A percentile compares a stretch with the other conserved stretches of the same genome.
Conservation (phyloP, 2,888 invertebrate species). For the Leptogaster cylindrica region DNA sequence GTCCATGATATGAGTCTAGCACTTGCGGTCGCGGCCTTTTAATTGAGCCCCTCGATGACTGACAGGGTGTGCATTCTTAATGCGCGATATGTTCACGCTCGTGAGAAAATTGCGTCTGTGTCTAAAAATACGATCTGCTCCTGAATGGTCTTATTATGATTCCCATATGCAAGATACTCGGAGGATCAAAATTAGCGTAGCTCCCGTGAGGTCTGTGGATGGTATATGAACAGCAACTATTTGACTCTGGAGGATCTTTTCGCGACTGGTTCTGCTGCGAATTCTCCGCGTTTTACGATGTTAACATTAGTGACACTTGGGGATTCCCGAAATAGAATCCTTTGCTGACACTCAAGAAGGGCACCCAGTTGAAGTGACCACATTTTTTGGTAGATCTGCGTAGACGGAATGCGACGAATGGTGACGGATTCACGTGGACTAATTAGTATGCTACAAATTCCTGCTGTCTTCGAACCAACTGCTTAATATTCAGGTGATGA, state of each 20-base stretch:
- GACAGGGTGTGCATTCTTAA: constrained; percentile 28
- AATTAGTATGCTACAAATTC: constrained; percentile 33
- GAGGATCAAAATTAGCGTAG: constrained; percentile 8
- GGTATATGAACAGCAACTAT: constrained; percentile 7
- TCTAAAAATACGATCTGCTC: constrained; percentile 11
- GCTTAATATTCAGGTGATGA: constrained; percentile 17
- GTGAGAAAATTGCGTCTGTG: constrained; percentile 20
- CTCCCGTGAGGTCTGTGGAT: constrained; percentile 3
- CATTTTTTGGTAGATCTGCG: neutral
- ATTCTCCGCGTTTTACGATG: constrained; percentile 14
- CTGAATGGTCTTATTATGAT: neutral
- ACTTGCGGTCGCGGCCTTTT: neutral
- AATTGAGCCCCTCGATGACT: constrained; percentile 26
- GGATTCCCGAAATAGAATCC: constrained; percentile 22
- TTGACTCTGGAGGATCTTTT: constrained; percentile 22
- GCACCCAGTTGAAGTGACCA: neutral
- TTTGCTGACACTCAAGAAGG: constrained; percentile 4
- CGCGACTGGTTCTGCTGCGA: constrained; percentile 5
- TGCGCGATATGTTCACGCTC: neutral
- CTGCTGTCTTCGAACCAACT: constrained; percentile 3
- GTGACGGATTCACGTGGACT: constrained; percentile 25
- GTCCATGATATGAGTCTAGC: constrained; percentile 9
- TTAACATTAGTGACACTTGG: constrained; percentile 16
- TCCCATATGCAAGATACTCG: constrained; percentile 8
- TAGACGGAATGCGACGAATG: neutral